Base-by-base conservation (phyloP, 2,113 vertebrate species). In the Bubo scandiacus region DNA sequence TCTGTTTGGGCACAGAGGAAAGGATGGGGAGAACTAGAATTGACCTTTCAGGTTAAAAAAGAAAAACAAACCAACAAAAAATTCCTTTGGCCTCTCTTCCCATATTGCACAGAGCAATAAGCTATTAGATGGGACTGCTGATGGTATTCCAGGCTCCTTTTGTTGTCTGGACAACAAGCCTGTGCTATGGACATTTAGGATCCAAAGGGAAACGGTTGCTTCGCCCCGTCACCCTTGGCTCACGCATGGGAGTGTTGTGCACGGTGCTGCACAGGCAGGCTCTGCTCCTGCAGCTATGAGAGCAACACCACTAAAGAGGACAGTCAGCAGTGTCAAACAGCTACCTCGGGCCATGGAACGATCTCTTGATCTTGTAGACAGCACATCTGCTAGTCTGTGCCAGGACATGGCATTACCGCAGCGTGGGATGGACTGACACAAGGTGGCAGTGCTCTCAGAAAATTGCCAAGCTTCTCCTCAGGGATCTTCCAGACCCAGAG, bases 401-500 rank as follows among this genome's bases (percentile, higher is more conserved):
- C 61, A 9, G 27, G 51, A 22, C 15, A 3, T 1, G 71, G 5
- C 72, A 2, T 4, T 10, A 20, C 27, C 22, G 1, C 20, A 5
- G 43, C 3, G 2, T 6, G 0, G 52, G 66, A 34, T 0, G 80
- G 54, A 20, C 42, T 2, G 25, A 92, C 96, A 94, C 94, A 79
- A 96, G 97, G 94, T 95, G 96, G 96, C 96, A 92, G 94, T 8
- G 73, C 94, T 82, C 73, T 61, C 91, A 49, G 96, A n/a, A 72
- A 34, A 51, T 7, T 22, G 30, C 63, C 12, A 12, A 4, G 14
- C 23, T 55, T 65, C 34, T 88, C 29, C 78, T 47, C 71, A 0
- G 26, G 63, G 51, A 73, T 36, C 42, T 26, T 22, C 71, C 49
- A 8, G n/a, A 61, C 43, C 40, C 36, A 3, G 20, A 36, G 9